Conservation (phyloP, 2,113 vertebrate species). For the Etia nguti region DNA sequence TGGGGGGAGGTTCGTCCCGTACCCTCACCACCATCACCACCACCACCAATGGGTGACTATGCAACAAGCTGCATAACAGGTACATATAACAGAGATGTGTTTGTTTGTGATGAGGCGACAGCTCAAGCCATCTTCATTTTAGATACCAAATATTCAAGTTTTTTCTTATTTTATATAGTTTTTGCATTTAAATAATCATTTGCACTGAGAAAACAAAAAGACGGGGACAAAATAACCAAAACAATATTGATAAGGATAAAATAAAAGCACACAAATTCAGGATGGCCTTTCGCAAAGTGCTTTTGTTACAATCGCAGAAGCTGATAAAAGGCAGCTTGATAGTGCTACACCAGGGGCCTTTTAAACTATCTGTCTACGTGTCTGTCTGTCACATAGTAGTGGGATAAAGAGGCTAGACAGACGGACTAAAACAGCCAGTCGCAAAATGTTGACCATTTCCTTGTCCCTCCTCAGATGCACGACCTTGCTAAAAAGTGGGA, state of each 20-base stretch:
- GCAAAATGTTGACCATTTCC: not conserved
- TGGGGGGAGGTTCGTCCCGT: not conserved
- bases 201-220: slow-evolving; percentile 47
- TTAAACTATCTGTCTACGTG: slow-evolving; percentile 12
- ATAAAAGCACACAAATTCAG: slow-evolving; percentile 66
- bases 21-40: not conserved
- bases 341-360: slow-evolving; percentile 30
- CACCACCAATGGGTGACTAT: slow-evolving; percentile 15
- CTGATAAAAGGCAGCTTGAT: slow-evolving; percentile 62
- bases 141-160: slow-evolving; percentile 74
- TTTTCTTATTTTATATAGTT: slow-evolving; percentile 15
- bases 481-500: slow-evolving; percentile 38
- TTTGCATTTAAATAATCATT: slow-evolving; percentile 73
- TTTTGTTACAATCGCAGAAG: slow-evolving; percentile 76
- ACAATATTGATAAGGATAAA: slow-evolving; percentile 64
- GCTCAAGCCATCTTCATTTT: slow-evolving; percentile 54
- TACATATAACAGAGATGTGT: slow-evolving; percentile 43
- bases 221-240: slow-evolving; percentile 58
- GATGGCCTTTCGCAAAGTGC: slow-evolving; percentile 78
- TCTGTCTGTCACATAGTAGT: slow-evolving; percentile 18
- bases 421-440: slow-evolving; percentile 8
- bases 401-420: slow-evolving; percentile 15
- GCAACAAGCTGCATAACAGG: slow-evolving; percentile 39
- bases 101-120: slow-evolving; percentile 49
- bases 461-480: not conserved